Conservation (phyloP, 2,797 vertebrate species). For the Parauchenoglanis ngamensis region DNA sequence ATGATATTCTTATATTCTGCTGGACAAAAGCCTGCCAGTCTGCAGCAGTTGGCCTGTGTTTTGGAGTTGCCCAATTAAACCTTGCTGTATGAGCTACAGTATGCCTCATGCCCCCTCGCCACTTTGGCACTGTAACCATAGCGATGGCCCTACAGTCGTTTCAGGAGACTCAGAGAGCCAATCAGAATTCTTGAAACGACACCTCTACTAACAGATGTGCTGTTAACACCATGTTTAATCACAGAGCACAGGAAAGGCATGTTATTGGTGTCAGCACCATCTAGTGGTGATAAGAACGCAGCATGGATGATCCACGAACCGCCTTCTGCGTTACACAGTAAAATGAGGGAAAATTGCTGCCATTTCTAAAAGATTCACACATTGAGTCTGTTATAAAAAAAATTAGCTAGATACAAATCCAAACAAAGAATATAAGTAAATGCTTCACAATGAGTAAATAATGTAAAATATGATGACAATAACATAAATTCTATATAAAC, state of each 20-base stretch:
- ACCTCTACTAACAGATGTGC: not conserved
- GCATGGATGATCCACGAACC: constrained; percentile 18
- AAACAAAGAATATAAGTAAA: not conserved
- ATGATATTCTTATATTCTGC: constrained; percentile 71
- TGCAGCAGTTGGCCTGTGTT: constrained; percentile 58
- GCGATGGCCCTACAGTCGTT: constrained; percentile 61
- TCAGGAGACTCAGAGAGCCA: constrained; percentile 45
- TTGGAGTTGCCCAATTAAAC: constrained; percentile 65
- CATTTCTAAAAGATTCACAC: not conserved
- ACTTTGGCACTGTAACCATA: constrained; percentile 66
- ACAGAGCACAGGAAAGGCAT: constrained; percentile 7
- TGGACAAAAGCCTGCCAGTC: constrained; percentile 60
- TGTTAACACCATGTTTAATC: not conserved
- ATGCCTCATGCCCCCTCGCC: constrained; percentile 68
- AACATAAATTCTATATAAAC: not conserved
- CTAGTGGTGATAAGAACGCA: constrained; percentile 59
- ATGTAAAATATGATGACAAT: not conserved
- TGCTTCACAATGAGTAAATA: not conserved
- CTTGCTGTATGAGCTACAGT: constrained; percentile 67
- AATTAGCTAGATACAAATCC: not conserved
- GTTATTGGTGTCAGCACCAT: constrained; percentile 52
- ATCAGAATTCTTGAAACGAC: constrained; percentile 18
- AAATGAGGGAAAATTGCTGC: not conserved
- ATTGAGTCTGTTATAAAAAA: too few relatives aligned
- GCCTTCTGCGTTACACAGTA: not conserved